A percentile compares a stretch with the other conserved stretches of the same genome.
Conservation (phyloP, 1,140 invertebrate species). For the Dendroctonus ponderosae region DNA sequence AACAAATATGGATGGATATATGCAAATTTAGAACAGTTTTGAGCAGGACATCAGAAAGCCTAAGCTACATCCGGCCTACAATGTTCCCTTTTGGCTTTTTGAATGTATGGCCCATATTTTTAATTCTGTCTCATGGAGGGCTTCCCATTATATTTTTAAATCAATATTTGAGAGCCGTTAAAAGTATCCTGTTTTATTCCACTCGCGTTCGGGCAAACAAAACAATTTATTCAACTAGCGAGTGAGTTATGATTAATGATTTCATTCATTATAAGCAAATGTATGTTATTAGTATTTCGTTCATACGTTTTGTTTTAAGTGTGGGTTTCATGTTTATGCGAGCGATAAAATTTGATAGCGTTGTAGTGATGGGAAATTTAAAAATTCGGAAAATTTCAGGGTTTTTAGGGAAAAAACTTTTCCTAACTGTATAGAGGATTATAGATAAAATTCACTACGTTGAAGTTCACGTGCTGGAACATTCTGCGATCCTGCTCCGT, state of each 20-base stretch:
- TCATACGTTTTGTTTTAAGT: not conserved
- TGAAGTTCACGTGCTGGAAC: slow-evolving; percentile 28
- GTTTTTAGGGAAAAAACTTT: not conserved
- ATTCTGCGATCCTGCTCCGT: slow-evolving; percentile 46
- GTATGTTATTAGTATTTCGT: slow-evolving; percentile 2
- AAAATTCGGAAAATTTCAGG: not conserved
- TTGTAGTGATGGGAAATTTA: no score
- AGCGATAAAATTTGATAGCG: no score
- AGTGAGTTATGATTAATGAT: slow-evolving; percentile 22
- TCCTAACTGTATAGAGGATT: slow-evolving; percentile 11
- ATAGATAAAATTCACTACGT: slow-evolving; percentile 21
- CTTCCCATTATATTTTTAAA: not conserved
- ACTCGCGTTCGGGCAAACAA: slow-evolving; percentile 4
- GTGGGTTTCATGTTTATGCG: no score
- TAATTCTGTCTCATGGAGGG: not conserved
- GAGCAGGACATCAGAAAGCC: slow-evolving; percentile 19
- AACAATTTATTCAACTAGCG: slow-evolving; percentile 2
- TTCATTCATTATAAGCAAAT: slow-evolving; percentile 1
- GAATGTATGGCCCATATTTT: slow-evolving; percentile 2
- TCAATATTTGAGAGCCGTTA: slow-evolving; percentile 10
- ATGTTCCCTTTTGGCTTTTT: not conserved
- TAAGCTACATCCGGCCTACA: not conserved
- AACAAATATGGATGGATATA: slow-evolving; percentile 37
- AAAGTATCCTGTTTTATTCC: slow-evolving; percentile 3
- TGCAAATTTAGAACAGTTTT: slow-evolving; percentile 36